These are phyloP conservation scores for Xestia sexstrigata DNA, from an alignment of 2,888 invertebrate genomes.

Conservation along the genomic window DNA sequence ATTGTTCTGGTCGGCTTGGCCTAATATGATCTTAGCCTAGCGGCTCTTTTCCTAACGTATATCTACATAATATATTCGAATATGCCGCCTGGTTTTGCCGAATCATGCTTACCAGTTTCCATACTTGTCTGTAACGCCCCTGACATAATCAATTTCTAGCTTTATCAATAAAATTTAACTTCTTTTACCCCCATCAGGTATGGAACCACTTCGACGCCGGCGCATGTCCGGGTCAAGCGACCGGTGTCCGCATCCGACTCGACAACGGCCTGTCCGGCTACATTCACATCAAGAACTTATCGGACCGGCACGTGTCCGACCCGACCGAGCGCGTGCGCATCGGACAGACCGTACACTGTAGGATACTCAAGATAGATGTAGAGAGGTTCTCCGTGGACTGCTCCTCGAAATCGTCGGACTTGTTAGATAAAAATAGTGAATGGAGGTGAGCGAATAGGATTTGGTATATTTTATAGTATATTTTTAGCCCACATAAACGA, in stretches of 20 bases:
- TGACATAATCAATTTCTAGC: neutral
- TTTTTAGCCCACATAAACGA: too few species aligned
- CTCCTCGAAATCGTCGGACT: conserved; percentile 97
- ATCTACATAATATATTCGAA: neutral
- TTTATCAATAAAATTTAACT: neutral
- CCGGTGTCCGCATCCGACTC: conserved; percentile 96
- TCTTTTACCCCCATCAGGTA: conserved; percentile 87
- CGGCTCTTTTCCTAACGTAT: neutral
- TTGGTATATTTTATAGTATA: neutral
- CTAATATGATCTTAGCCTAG: neutral
- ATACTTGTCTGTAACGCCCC: neutral
- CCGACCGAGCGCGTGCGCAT: conserved; percentile 97
- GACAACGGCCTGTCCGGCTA: conserved; percentile 98
- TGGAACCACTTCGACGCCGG: conserved; percentile 99
- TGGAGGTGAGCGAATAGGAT: conserved; percentile 92
- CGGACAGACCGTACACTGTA: conserved; percentile 95
- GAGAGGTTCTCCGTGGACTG: conserved; percentile 98
- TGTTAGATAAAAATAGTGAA: conserved; percentile 96
- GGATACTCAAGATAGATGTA: conserved; percentile 98
- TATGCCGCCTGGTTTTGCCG: neutral
- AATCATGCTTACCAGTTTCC: neutral
- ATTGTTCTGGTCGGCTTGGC: neutral
- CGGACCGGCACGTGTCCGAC: conserved; percentile 97
- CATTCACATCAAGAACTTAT: conserved; percentile 97
- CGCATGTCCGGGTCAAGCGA: conserved; percentile 98